These are phyloP conservation scores for Falco biarmicus DNA, from an alignment of 2,797 vertebrate species.

Conservation along the genomic window DNA sequence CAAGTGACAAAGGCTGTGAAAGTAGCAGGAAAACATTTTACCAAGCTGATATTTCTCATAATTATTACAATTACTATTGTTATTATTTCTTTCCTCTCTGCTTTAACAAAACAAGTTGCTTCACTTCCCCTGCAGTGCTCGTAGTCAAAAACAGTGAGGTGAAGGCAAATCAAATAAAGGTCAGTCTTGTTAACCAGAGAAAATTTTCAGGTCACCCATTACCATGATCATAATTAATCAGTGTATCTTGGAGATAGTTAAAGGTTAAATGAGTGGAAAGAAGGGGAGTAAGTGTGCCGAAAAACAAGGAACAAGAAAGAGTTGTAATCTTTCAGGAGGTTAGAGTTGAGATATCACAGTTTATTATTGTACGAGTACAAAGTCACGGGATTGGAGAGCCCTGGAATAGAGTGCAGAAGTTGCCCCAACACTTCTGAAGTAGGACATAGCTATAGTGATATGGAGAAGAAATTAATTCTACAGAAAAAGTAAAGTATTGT, in stretches of 20 bases:
- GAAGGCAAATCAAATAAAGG: slow-evolving; percentile 39
- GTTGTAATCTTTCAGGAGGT: background rate
- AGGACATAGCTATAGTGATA: background rate
- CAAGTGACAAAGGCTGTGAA: background rate
- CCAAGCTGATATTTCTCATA: background rate
- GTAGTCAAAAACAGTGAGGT: background rate
- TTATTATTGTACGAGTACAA: background rate
- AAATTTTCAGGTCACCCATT: slow-evolving; percentile 1
- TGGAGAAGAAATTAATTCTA: background rate
- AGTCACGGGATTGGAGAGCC: background rate
- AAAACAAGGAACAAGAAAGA: slow-evolving; percentile 12
- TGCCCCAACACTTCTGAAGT: background rate
- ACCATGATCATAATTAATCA: slow-evolving; percentile 40
- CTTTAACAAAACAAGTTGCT: slow-evolving; percentile 15
- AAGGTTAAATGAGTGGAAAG: slow-evolving; percentile 45
- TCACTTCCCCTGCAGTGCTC: background rate
- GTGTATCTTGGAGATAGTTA: slow-evolving; percentile 1
- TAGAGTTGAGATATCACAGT: background rate
- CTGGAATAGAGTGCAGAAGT: background rate
- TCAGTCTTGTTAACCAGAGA: slow-evolving; percentile 42
- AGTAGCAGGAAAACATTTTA: background rate
- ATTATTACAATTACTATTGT: background rate
- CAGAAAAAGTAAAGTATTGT: background rate
- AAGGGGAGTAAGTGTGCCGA: background rate
- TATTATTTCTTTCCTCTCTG: background rate